Evolutionary conservation across 2,888 invertebrate genomes (phyloP), one percentile per base, ranked within the genome.

Genomic region (Hypena proboscidalis): DNA sequence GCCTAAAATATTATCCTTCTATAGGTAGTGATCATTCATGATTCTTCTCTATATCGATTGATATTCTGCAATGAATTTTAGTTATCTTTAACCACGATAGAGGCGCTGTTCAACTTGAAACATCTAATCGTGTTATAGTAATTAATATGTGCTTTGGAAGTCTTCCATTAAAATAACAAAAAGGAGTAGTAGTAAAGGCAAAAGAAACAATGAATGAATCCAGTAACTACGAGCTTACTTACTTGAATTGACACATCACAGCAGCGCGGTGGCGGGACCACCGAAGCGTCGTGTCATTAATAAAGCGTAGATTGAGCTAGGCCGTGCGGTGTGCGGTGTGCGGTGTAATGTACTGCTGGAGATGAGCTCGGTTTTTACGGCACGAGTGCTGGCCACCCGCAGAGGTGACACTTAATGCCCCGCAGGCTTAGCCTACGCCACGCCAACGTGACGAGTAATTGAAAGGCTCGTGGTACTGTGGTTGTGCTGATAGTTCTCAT

Each of bases 341-440:
- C 38, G 38, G 44, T 43, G 51, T 87, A 87, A 88, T 87, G 82
- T 85, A 79, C 77, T 78, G 79, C 63, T 68, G 79, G 73, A 88
- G 89, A 89, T 89, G 89, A 88, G 80, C 65, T 84, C 65, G 84
- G 86, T 86, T 90, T 88, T 89, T 88, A 86, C 85, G 84, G 87
- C 88, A 89, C 88, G 88, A 90, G 88, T 74, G 67, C 63, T 71
- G 88, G 71, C 90, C 90, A 88, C 89, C 89, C 90, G 88, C 87
- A 67, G 81, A 67, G 84, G 74, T 79, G 78, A 82, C 80, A 81
- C 75, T 77, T 69, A 52, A 68, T 66, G 63, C 60, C 66, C 29
- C n/a, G 40, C 62, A 63, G n/a, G 5, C 5, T 46, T 33, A 63
- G 53, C 32, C 44, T 66, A 69, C 63, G 49, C 35, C 21, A 46